Percentiles rank a stretch among this genome's conserved stretches.
Evolutionary conservation across 2,113 vertebrate genomes (phyloP).

Genomic region (Callaeas wilsoni): DNA sequence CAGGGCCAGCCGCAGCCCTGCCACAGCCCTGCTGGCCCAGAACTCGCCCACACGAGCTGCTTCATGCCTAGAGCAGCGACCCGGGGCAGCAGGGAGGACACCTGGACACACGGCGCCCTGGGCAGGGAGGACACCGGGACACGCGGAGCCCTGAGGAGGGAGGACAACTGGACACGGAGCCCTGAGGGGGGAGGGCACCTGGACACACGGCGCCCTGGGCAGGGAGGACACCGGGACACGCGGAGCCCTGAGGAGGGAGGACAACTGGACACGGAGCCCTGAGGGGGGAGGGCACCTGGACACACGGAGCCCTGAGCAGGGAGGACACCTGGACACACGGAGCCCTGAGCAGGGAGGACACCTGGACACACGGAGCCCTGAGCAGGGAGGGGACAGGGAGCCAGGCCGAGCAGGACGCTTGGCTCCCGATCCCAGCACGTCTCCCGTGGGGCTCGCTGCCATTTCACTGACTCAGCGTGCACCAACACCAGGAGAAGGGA

Average conservation of each 20-base stretch:
- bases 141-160: no score
- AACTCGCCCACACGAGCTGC: accelerated
- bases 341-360: no score
- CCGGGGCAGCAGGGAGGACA: background rate
- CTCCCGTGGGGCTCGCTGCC: accelerated
- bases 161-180: background rate
- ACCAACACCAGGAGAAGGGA: background rate
- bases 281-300: accelerated
- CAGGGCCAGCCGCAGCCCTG: background rate
- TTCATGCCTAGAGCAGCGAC: background rate
- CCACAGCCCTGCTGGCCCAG: background rate
- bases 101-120: no score
- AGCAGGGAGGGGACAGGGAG: background rate
- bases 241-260: no score
- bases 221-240: no score
- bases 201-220: no score
- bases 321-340: no score
- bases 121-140: no score
- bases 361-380: background rate
- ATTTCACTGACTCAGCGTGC: accelerated
- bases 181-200: accelerated
- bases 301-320: no score
- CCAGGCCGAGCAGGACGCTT: background rate
- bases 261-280: no score
- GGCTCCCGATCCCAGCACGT: accelerated